Evolutionary conservation across 1,140 invertebrate species (phyloP).

Genomic region (Apocrypta bakeri): DNA sequence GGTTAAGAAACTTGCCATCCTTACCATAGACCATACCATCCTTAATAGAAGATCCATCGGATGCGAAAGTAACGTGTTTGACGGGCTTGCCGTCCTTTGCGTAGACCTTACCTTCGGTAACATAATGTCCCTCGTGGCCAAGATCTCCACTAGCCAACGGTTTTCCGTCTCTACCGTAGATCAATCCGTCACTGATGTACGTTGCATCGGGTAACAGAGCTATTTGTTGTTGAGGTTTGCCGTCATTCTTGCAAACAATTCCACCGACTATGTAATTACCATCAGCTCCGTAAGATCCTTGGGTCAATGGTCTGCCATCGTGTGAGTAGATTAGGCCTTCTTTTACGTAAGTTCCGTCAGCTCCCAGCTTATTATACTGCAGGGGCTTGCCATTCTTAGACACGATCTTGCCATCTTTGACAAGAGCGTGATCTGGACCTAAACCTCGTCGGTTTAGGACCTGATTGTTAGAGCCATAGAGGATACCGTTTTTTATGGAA

Average conservation of each 20-base stretch:
- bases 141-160: constrained; percentile 62
- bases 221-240: constrained; percentile 64
- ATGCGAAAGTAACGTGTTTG: constrained; percentile 68
- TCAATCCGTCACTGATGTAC: constrained; percentile 68
- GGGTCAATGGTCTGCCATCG: constrained; percentile 65
- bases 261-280: constrained; percentile 68
- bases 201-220: constrained; percentile 66
- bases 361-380: constrained; percentile 61
- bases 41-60: constrained; percentile 67
- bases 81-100: constrained; percentile 68
- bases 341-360: constrained; percentile 67
- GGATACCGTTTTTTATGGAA: constrained; percentile 65
- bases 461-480: constrained; percentile 60
- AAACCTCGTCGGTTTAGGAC: constrained; percentile 60
- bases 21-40: constrained; percentile 67
- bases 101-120: constrained; percentile 68
- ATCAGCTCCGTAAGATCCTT: constrained; percentile 65
- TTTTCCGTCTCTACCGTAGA: constrained; percentile 65
- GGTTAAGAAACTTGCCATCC: constrained; percentile 67
- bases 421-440: constrained; percentile 60
- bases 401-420: constrained; percentile 68
- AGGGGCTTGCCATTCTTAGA: constrained; percentile 68
- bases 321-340: constrained; percentile 68
- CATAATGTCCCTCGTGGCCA: constrained; percentile 63
- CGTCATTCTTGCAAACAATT: constrained; percentile 65